Evolutionary conservation across 2,113 vertebrate species (phyloP).

Genomic region (Diphyllodes magnificus): DNA sequence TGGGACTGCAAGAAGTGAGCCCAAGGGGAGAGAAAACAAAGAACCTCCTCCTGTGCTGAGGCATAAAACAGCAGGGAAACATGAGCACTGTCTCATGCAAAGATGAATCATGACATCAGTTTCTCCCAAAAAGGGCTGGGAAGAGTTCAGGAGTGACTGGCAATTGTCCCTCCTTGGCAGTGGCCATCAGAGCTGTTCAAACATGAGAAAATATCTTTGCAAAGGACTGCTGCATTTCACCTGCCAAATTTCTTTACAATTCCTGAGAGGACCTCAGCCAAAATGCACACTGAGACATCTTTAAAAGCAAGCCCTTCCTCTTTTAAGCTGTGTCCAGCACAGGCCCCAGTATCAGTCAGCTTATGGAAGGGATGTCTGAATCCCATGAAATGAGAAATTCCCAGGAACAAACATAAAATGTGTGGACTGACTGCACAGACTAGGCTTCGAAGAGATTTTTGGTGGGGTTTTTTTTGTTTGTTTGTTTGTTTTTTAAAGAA

Average conservation of each 20-base stretch:
- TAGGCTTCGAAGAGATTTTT: not conserved
- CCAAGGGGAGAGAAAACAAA: constrained; percentile 30
- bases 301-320: not conserved
- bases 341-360: not conserved
- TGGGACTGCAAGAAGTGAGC: constrained; percentile 12
- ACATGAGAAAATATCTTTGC: not conserved
- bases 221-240: not conserved
- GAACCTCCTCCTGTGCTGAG: constrained; percentile 24
- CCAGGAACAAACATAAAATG: not conserved
- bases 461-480: not conserved
- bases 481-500: not conserved
- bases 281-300: not conserved
- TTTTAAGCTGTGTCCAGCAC: not conserved
- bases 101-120: constrained; percentile 32
- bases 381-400: not conserved
- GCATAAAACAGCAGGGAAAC: constrained; percentile 47
- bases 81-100: constrained; percentile 18
- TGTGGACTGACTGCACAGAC: not conserved
- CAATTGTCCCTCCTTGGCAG: not conserved
- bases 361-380: not conserved
- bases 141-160: constrained; percentile 11
- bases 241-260: not conserved
- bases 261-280: not conserved
- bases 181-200: not conserved
- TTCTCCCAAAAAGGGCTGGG: constrained; percentile 2